Evolutionary conservation across 1,140 invertebrate species (phyloP), one percentile per base, ranked within the genome.

Genomic region (Drosophila sp.): DNA sequence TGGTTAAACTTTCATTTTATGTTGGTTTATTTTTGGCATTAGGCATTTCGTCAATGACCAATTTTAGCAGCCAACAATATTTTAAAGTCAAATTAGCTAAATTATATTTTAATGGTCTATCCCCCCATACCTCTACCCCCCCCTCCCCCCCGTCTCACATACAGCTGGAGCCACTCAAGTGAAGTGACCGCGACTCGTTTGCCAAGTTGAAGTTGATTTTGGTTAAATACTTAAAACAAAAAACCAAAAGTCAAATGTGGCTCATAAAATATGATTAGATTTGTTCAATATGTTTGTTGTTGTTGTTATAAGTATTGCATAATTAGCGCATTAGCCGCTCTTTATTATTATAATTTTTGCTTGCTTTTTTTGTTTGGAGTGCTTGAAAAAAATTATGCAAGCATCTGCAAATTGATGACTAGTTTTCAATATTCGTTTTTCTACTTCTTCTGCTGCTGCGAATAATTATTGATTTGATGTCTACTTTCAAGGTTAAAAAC

Each of bases 31-130:
- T 50, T 50, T 50, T 50, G 44, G 44, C 44, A 50, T 50, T 50
- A 50, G 44, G 44, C 44, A 50, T 50, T 50, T 50, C 44, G 44
- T 50, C 44, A 50, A 50, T 50, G 44, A 50, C 44, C 44, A 38
- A 77, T 29, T 41, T 35, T 27, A 23, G 47, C 44, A 50, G 41
- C 50, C 72, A 63, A 65, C 30, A 70, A 17, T 73, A 72, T 83
- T 70, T 69, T 68, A 68, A 64, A 65, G 63, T 57, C 56, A 67
- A 64, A 76, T 76, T 76, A 76, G 40, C 70, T 60, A 76, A 76
- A 76, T 76, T 76, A 67, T 76, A 60, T 76, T 76, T 76, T 76
- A 76, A 76, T 75, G 72, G 69, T 35, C 47, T 57, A 2, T 4
- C 41, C 41, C 62, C 41, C 4, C 41, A 55, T 7, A 73, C 71